Evolutionary conservation across 2,888 invertebrate species (phyloP).

Genomic region (Ptychoptera albimana): DNA sequence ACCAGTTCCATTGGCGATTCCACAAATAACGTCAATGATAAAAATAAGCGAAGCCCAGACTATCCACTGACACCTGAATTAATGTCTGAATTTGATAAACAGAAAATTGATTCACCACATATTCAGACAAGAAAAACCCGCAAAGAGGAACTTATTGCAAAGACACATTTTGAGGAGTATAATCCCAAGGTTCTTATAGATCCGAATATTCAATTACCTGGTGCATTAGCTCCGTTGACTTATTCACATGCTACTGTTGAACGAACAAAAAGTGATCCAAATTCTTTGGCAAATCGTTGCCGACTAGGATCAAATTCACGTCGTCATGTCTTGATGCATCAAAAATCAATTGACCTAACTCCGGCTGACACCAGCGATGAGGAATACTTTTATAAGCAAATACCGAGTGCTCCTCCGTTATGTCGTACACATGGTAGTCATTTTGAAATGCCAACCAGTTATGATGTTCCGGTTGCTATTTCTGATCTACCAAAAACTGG

Average conservation of each 20-base stretch:
- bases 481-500: conserved; percentile 45
- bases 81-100: conserved; percentile 45
- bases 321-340: conserved; percentile 68
- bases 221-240: conserved; percentile 36
- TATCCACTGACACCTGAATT: conserved; percentile 37
- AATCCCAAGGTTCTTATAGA: conserved; percentile 48
- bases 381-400: conserved; percentile 61
- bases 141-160: conserved; percentile 47
- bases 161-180: conserved; percentile 52
- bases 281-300: conserved; percentile 55
- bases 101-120: conserved; percentile 17
- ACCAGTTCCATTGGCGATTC: conserved; percentile 35
- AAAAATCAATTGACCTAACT: conserved; percentile 70
- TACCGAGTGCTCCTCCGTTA: conserved; percentile 53
- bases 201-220: conserved; percentile 21
- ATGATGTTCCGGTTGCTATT: conserved; percentile 26
- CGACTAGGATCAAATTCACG: conserved; percentile 55
- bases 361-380: conserved; percentile 76
- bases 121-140: conserved; percentile 31
- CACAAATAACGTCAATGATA: conserved; percentile 32
- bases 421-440: conserved; percentile 51
- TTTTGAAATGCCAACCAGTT: conserved; percentile 42
- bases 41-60: conserved; percentile 38
- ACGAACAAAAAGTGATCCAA: conserved; percentile 75
- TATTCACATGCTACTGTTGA: conserved; percentile 60